Percentiles rank a stretch among this genome's conserved stretches.
Evolutionary conservation across 92 coral and sea anemone species (phyloP).

Genomic region (Diadumene lineata): DNA sequence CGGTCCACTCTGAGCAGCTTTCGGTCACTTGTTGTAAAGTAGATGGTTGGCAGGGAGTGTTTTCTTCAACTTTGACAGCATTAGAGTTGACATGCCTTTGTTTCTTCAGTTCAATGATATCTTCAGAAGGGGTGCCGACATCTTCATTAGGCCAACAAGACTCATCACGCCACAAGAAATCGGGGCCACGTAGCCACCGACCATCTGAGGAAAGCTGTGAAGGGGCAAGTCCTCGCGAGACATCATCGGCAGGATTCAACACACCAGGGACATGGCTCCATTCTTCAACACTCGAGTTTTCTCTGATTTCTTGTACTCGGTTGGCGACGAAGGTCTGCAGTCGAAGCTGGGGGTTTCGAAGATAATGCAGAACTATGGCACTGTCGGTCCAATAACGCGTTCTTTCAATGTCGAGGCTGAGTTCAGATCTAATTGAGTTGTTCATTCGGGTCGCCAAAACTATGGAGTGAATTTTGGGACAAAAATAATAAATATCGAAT

Average conservation of each 20-base stretch:
- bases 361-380: conserved; percentile 45
- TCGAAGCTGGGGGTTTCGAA: conserved; percentile 46
- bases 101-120: conserved; percentile 4
- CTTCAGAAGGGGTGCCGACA: not conserved
- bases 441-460: conserved; percentile 48
- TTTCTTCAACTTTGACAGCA: not conserved
- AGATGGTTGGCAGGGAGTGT: not conserved
- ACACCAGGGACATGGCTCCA: conserved; percentile 54
- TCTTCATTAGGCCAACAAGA: conserved; percentile 42
- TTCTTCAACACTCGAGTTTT: conserved; percentile 41
- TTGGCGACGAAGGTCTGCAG: conserved; percentile 58
- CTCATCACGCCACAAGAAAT: conserved; percentile 45
- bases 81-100: not conserved
- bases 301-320: conserved; percentile 52
- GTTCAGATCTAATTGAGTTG: conserved; percentile 32
- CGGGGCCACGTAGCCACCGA: conserved; percentile 61
- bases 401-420: conserved; percentile 30
- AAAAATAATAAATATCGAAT: too few species aligned
- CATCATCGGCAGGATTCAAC: conserved; percentile 55
- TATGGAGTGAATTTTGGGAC: too few species aligned
- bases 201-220: conserved; percentile 26
- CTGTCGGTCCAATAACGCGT: conserved; percentile 53
- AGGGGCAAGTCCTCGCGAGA: conserved; percentile 42
- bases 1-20: conserved; percentile 23
- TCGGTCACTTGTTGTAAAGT: conserved; percentile 11